Conservation (phyloP, 2,797 vertebrate genomes). For the Toxotes lorentzi region DNA sequence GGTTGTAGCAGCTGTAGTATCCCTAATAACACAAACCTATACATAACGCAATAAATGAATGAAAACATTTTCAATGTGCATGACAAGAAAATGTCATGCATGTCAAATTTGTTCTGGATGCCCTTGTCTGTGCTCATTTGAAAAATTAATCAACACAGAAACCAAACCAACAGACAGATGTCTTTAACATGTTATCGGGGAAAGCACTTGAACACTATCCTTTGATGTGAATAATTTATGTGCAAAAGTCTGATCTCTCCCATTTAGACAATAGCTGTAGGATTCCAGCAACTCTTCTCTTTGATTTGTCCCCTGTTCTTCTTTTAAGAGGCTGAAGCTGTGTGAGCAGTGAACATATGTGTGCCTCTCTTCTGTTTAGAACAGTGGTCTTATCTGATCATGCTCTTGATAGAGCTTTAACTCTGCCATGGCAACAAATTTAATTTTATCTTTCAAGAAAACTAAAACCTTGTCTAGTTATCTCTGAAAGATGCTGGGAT, state of each 20-base stretch:
- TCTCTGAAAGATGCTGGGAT: neutral
- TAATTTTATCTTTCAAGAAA: neutral
- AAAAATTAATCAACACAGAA: neutral
- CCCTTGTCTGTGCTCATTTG: neutral
- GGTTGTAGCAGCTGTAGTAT: neutral
- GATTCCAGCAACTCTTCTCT: neutral
- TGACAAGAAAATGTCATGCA: neutral
- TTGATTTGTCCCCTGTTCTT: neutral
- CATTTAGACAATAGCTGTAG: neutral
- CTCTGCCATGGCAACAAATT: neutral
- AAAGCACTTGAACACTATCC: neutral
- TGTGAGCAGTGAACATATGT: neutral
- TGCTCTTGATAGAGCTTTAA: neutral
- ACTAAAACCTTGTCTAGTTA: neutral
- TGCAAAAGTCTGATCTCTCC: neutral
- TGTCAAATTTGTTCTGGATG: neutral
- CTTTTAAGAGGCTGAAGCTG: neutral
- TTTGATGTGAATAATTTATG: neutral
- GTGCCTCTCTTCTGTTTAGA: neutral
- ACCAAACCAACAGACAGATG: neutral
- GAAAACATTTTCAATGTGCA: neutral
- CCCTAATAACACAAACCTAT: slow-evolving; percentile 16
- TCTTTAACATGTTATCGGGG: neutral
- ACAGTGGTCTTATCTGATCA: neutral
- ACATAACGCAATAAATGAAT: neutral